These are phyloP conservation scores for Botia almorhae DNA, from an alignment of 2,797 vertebrate genomes.

Conservation along the genomic window DNA sequence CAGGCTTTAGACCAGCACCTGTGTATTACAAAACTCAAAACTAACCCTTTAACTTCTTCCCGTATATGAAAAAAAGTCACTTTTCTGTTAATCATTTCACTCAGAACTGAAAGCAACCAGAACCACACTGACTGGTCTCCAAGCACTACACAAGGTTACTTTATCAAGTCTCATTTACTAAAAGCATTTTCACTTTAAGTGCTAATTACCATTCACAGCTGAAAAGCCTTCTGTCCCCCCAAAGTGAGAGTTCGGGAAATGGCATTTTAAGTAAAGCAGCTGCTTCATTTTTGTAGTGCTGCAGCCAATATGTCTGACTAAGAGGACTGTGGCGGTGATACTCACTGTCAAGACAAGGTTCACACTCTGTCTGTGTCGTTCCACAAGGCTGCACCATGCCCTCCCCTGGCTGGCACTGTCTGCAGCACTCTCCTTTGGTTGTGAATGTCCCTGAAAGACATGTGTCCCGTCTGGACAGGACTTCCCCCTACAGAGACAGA, in stretches of 20 bases:
- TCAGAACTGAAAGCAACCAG: neutral
- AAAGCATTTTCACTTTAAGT: slow-evolving; percentile 43
- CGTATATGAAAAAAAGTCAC: neutral
- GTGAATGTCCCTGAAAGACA: slow-evolving; percentile 82
- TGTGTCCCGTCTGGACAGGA: slow-evolving; percentile 71
- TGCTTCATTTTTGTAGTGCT: slow-evolving; percentile 11
- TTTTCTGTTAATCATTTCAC: slow-evolving; percentile 19
- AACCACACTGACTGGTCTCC: slow-evolving; percentile 11
- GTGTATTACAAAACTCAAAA: neutral
- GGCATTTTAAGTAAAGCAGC: slow-evolving; percentile 50
- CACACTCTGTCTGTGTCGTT: slow-evolving; percentile 84
- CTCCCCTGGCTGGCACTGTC: slow-evolving; percentile 86
- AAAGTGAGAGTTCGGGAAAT: slow-evolving; percentile 40
- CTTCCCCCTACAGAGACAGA: slow-evolving; percentile 74
- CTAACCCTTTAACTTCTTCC: neutral
- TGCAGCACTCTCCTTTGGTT: slow-evolving; percentile 84
- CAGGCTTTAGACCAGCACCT: neutral
- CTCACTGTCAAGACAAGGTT: slow-evolving; percentile 94
- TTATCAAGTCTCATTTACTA: slow-evolving; percentile 49
- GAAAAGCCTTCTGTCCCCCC: slow-evolving; percentile 23
- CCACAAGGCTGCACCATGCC: slow-evolving; percentile 84
- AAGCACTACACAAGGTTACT: slow-evolving; percentile 18
- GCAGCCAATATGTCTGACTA: slow-evolving; percentile 5
- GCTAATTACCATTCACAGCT: slow-evolving; percentile 49
- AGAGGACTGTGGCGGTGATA: slow-evolving; percentile 60